A percentile compares a stretch with the other conserved stretches of the same genome.
Evolutionary conservation across 2,797 vertebrate species (phyloP).

Genomic region (Chaetodon trifasciatus): DNA sequence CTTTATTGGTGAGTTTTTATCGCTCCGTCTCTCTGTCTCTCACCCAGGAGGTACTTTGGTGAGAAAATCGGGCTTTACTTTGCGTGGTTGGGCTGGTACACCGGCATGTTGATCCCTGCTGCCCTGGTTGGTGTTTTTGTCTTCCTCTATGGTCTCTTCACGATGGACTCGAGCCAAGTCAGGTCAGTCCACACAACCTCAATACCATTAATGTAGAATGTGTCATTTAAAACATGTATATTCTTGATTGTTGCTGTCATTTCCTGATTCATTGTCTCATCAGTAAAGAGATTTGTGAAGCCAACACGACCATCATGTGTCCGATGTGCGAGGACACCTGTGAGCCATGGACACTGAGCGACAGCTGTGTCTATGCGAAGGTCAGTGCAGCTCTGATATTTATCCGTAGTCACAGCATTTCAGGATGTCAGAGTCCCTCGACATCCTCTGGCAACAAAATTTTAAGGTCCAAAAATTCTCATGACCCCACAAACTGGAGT

Average conservation of each 20-base stretch:
- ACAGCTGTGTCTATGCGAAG: constrained; percentile 98
- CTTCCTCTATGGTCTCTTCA: constrained; percentile 98
- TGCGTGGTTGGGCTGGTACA: constrained; percentile 99
- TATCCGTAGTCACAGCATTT: not conserved
- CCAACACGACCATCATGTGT: constrained; percentile 96
- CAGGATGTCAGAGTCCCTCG: not conserved
- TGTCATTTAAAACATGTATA: not conserved
- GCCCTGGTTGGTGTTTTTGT: constrained; percentile 97
- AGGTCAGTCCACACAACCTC: constrained; percentile 85
- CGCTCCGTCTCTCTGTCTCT: constrained; percentile 44
- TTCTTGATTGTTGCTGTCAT: not conserved
- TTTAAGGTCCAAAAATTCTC: not conserved
- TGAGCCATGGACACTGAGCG: constrained; percentile 92
- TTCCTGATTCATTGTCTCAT: constrained; percentile 27
- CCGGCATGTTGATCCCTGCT: constrained; percentile 98
- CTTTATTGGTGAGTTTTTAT: constrained; percentile 4
- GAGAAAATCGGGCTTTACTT: constrained; percentile 99
- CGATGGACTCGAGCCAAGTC: constrained; percentile 99
- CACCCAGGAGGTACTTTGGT: constrained; percentile 94
- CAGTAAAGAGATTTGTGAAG: constrained; percentile 98
- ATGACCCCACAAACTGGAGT: not conserved
- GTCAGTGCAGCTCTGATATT: constrained; percentile 77
- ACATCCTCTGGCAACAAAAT: not conserved
- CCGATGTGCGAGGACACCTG: constrained; percentile 97
- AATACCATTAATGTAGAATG: not conserved